Percentiles rank a stretch among this genome's conserved stretches.
Conservation (phyloP, 2,888 invertebrate genomes). For the Chrysolina americana region DNA sequence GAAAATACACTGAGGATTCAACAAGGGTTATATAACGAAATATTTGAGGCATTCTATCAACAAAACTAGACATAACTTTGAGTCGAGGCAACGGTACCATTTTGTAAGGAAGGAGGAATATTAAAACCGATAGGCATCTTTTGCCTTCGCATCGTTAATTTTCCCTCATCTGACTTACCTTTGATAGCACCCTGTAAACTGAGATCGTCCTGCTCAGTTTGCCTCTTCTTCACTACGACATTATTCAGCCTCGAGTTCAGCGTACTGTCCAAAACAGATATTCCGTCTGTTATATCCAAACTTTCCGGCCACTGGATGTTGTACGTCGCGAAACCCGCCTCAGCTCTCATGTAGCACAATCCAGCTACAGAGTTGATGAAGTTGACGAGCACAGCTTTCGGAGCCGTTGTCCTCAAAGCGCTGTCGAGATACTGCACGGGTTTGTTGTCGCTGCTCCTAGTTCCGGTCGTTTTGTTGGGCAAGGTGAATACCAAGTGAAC, state of each 20-base stretch:
- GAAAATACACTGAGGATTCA: no score
- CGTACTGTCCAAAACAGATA: conserved; percentile 63
- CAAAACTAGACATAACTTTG: no score
- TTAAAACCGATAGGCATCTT: no score
- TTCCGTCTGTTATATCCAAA: conserved; percentile 60
- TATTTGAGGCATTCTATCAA: no score
- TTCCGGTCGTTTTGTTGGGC: conserved; percentile 55
- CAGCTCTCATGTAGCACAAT: conserved; percentile 59
- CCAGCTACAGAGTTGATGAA: conserved; percentile 62
- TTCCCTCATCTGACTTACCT: conserved; percentile 62
- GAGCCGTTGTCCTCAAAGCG: conserved; percentile 63
- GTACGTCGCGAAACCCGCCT: conserved; percentile 63
- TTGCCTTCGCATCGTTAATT: no score
- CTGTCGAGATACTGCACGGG: conserved; percentile 63
- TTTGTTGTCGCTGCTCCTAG: conserved; percentile 60
- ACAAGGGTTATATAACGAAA: no score
- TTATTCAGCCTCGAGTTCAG: conserved; percentile 59
- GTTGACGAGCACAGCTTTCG: conserved; percentile 65
- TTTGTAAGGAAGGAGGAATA: no score
- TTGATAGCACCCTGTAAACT: conserved; percentile 63
- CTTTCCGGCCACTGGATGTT: conserved; percentile 63
- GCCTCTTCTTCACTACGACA: conserved; percentile 61
- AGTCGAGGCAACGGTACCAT: no score
- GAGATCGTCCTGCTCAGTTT: conserved; percentile 61
- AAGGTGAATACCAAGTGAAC: conserved; percentile 64